Percentiles rank a stretch among this genome's conserved stretches.
Evolutionary conservation across 2,113 vertebrate species (phyloP).

Genomic region (Perca flavescens): DNA sequence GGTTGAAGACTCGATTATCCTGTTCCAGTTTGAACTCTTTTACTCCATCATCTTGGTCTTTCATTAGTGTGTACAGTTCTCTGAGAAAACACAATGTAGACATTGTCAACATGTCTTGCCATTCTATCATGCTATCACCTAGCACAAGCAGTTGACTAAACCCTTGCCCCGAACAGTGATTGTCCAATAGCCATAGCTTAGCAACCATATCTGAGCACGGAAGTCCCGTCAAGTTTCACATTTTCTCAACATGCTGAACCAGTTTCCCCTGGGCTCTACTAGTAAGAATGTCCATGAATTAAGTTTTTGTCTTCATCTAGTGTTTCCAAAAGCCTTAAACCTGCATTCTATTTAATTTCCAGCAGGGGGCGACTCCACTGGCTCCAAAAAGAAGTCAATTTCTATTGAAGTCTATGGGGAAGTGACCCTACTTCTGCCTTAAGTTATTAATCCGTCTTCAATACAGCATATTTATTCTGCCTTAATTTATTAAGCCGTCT

Average conservation of each 20-base stretch:
- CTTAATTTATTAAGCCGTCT: too few relatives aligned
- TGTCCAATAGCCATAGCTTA: background rate
- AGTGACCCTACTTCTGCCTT: too few relatives aligned
- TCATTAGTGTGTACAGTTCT: constrained; percentile 91
- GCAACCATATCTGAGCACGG: background rate
- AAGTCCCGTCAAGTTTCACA: background rate
- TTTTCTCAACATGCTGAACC: background rate
- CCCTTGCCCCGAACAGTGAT: background rate
- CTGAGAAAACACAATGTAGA: constrained; percentile 78
- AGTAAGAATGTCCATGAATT: too few relatives aligned
- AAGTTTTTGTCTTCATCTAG: background rate
- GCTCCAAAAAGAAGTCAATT: too few relatives aligned
- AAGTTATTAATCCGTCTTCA: too few relatives aligned
- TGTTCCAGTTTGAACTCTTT: constrained; percentile 93
- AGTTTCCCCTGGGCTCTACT: background rate
- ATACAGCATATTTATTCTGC: too few relatives aligned
- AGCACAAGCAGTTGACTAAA: background rate
- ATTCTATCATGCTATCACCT: background rate
- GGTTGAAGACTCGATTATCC: constrained; percentile 92
- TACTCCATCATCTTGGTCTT: constrained; percentile 90
- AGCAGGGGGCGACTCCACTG: too few relatives aligned
- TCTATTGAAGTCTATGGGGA: too few relatives aligned
- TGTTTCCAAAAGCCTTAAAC: background rate
- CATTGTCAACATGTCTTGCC: constrained; percentile 4
- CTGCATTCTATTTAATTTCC: too few relatives aligned